Evolutionary conservation across 2,797 vertebrate species (phyloP).

Genomic region (Masticophis lateralis): DNA sequence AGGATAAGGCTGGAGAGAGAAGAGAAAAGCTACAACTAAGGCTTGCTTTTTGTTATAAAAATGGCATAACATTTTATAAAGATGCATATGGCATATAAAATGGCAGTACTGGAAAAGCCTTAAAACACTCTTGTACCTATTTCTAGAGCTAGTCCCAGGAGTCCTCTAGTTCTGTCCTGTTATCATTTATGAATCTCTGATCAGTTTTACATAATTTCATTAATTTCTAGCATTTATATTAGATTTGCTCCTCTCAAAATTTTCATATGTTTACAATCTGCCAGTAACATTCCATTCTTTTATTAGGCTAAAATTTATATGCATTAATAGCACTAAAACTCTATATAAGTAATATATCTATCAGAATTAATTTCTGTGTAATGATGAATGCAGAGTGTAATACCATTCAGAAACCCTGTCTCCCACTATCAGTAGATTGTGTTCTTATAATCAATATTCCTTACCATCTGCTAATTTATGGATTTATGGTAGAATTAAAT

Average conservation of each 20-base stretch:
- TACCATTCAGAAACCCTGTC: neutral
- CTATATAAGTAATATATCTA: neutral
- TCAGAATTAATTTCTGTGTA: neutral
- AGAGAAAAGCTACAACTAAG: neutral
- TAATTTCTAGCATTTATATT: neutral
- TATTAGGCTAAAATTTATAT: neutral
- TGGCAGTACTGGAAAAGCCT: neutral
- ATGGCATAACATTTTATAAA: neutral
- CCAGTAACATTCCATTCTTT: neutral
- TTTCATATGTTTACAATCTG: neutral
- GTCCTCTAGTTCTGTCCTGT: neutral
- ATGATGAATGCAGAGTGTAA: neutral
- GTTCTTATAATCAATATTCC: neutral
- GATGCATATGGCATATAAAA: too few relatives aligned
- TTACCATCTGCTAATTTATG: neutral
- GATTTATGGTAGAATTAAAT: neutral
- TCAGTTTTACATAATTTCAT: neutral
- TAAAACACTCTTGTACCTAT: neutral
- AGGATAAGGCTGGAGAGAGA: neutral
- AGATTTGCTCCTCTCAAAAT: neutral
- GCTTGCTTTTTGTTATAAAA: neutral
- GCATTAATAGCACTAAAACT: neutral
- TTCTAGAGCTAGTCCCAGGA: neutral
- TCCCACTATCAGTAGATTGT: neutral
- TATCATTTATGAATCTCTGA: neutral